Percentiles rank a stretch among this genome's conserved stretches.
These are phyloP conservation scores for Diabrotica undecimpunctata DNA, from an alignment of 1,140 invertebrate species.

Conservation along the genomic window DNA sequence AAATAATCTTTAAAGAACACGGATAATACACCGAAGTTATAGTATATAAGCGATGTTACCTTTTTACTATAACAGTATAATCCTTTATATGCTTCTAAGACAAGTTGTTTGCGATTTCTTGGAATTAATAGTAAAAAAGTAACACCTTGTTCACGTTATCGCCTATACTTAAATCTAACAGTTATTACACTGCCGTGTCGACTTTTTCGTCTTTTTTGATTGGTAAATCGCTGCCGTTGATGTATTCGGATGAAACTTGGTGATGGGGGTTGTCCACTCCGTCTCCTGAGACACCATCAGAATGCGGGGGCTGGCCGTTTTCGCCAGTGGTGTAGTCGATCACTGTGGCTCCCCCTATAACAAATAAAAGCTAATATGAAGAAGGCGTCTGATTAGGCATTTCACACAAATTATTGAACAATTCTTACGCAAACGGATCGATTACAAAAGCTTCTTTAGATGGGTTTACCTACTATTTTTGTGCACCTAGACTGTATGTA, in stretches of 20 bases:
- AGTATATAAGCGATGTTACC: neutral
- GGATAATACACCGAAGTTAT: neutral
- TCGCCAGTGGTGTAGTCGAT: slow-evolving; percentile 54
- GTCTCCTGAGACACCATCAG: slow-evolving; percentile 36
- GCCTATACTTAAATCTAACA: neutral
- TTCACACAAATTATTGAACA: neutral
- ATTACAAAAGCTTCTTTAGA: no score
- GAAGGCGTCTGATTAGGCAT: slow-evolving; percentile 1
- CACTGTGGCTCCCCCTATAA: slow-evolving; percentile 56
- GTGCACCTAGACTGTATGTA: no score
- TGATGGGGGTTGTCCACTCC: slow-evolving; percentile 56
- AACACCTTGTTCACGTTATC: neutral
- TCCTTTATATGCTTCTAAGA: no score
- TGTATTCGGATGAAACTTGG: slow-evolving; percentile 54
- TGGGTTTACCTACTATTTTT: neutral
- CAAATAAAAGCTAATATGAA: slow-evolving; percentile 43
- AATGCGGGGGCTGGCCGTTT: slow-evolving; percentile 49
- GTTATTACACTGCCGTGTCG: slow-evolving; percentile 54
- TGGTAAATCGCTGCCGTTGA: slow-evolving; percentile 55
- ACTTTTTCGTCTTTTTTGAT: slow-evolving; percentile 55
- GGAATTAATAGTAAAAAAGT: neutral
- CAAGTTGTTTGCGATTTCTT: no score
- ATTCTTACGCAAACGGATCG: no score
- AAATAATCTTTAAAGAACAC: no score
- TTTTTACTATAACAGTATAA: neutral